A percentile compares a stretch with the other conserved stretches of the same genome.
Evolutionary conservation across 2,797 vertebrate species (phyloP).

Genomic region (Protonibea diacanthus): DNA sequence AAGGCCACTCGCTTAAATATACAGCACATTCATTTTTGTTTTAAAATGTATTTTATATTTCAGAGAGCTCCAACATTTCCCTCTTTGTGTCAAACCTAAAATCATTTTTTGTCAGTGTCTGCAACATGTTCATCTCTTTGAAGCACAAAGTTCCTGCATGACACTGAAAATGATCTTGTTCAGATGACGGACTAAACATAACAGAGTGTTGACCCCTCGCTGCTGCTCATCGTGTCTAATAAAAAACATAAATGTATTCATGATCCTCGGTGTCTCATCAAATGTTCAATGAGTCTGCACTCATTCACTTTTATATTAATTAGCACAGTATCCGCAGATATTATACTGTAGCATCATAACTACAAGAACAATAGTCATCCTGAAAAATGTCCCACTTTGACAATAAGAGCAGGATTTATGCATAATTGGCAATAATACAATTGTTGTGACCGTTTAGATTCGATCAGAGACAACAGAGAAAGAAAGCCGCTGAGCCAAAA

Average conservation of each 20-base stretch:
- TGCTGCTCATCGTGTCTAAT: not conserved
- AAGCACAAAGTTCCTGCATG: not conserved
- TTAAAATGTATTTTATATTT: constrained; percentile 2
- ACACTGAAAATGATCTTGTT: not conserved
- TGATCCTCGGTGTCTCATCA: not conserved
- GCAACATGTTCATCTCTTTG: not conserved
- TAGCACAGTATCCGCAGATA: not conserved
- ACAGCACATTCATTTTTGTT: not conserved
- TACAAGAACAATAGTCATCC: not conserved
- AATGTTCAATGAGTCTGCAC: not conserved
- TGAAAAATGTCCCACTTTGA: not conserved
- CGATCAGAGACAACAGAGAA: not conserved
- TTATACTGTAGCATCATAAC: too few species aligned
- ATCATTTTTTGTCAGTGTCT: not conserved
- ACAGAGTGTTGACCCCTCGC: not conserved
- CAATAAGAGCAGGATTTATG: not conserved
- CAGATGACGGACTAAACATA: not conserved
- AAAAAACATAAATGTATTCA: not conserved
- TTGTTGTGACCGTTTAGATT: not conserved
- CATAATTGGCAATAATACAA: not conserved
- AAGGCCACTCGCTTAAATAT: constrained; percentile 1
- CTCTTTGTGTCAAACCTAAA: constrained; percentile 1
- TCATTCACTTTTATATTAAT: constrained; percentile 4
- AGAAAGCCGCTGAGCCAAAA: not conserved
- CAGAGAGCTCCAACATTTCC: not conserved